These are phyloP conservation scores for Hippoglossus hippoglossus DNA, from an alignment of 2,797 vertebrate genomes.

Conservation along the genomic window DNA sequence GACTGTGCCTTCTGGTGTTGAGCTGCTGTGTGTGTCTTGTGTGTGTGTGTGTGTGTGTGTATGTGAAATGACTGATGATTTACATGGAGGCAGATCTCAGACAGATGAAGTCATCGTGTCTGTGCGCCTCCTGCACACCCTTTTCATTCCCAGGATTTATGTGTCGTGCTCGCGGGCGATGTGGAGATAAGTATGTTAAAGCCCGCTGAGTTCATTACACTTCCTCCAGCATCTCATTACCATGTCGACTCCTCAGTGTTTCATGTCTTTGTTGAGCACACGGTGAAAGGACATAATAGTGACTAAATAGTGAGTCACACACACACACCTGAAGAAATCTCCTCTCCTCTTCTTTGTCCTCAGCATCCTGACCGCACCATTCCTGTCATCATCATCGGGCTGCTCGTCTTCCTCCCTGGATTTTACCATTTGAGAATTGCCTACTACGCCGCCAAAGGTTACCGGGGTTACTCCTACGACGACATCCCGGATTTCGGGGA, in stretches of 20 bases:
- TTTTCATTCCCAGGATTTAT: slow-evolving; percentile 2
- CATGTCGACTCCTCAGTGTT: not conserved
- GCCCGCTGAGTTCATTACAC: slow-evolving; percentile 26
- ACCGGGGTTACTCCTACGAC: slow-evolving; percentile 95
- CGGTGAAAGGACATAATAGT: not conserved
- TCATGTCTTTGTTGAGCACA: slow-evolving; percentile 7
- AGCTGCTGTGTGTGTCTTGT: not conserved
- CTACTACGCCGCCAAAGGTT: slow-evolving; percentile 94
- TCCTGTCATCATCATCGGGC: slow-evolving; percentile 93
- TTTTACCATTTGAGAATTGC: slow-evolving; percentile 97
- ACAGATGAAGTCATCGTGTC: slow-evolving; percentile 39
- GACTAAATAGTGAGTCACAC: not conserved
- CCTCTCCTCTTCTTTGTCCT: slow-evolving; percentile 7
- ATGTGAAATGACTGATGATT: slow-evolving; percentile 29
- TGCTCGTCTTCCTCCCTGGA: slow-evolving; percentile 94
- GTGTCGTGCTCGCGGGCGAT: slow-evolving; percentile 9
- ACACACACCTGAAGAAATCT: not conserved
- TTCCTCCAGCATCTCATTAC: slow-evolving; percentile 9
- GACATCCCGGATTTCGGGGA: slow-evolving; percentile 98
- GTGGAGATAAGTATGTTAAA: slow-evolving; percentile 37
- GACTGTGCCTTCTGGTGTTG: slow-evolving; percentile 24
- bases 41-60: slow-evolving; percentile 2
- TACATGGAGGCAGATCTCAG: slow-evolving; percentile 42
- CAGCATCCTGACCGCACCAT: slow-evolving; percentile 92
- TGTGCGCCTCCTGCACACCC: slow-evolving; percentile 14